A percentile compares a stretch with the other conserved stretches of the same genome.
Conservation (phyloP, 2,888 invertebrate genomes). For the Troilus luridus region DNA sequence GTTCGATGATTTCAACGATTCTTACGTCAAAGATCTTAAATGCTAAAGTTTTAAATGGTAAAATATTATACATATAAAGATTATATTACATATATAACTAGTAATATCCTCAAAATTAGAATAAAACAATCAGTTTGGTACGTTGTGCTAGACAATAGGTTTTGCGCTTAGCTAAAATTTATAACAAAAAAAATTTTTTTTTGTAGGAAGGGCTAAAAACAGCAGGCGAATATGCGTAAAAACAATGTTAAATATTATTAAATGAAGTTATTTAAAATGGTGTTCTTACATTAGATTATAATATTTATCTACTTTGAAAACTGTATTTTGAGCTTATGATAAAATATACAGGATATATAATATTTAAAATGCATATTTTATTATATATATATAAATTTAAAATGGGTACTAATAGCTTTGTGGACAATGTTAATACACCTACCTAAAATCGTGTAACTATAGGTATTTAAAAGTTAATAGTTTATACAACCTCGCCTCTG, state of each 20-base stretch:
- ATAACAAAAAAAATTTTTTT: constrained; percentile 37
- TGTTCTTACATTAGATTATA: constrained; percentile 54
- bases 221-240: constrained; percentile 26
- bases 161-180: constrained; percentile 60
- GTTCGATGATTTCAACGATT: constrained; percentile 63
- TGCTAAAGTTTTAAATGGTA: constrained; percentile 57
- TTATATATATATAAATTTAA: constrained; percentile 47
- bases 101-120: constrained; percentile 55
- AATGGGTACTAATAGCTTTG: constrained; percentile 52
- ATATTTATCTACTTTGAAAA: constrained; percentile 50
- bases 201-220: constrained; percentile 19
- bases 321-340: constrained; percentile 58
- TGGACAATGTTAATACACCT: constrained; percentile 58
- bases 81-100: constrained; percentile 57
- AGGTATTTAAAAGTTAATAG: constrained; percentile 36
- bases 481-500: constrained; percentile 61
- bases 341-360: constrained; percentile 54
- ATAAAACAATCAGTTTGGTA: constrained; percentile 58
- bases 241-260: constrained; percentile 46
- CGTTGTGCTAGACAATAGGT: constrained; percentile 56
- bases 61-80: constrained; percentile 57
- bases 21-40: constrained; percentile 55
- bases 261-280: constrained; percentile 51
- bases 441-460: constrained; percentile 45
- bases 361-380: constrained; percentile 55